These are phyloP conservation scores for Pyrocephalus nanus DNA, from an alignment of 2,797 vertebrate species.

Conservation along the genomic window DNA sequence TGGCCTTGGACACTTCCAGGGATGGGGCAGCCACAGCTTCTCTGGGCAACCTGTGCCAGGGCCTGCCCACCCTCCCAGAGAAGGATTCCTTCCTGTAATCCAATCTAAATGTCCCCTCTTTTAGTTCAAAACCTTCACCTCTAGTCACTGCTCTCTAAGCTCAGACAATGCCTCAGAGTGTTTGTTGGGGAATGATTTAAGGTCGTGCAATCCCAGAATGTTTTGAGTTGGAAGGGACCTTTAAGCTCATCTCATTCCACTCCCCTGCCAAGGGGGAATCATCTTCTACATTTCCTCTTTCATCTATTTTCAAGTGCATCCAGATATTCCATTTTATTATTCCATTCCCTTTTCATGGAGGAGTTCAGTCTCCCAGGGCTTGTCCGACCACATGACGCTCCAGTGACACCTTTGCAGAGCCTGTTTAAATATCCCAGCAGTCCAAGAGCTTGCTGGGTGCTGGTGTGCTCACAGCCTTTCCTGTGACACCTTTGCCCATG, in stretches of 20 bases:
- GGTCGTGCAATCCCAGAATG: not conserved
- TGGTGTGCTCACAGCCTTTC: not conserved
- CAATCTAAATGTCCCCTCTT: not conserved
- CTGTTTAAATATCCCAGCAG: not conserved
- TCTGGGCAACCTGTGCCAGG: not conserved
- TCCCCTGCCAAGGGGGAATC: not conserved
- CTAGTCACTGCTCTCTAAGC: not conserved
- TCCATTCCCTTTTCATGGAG: not conserved
- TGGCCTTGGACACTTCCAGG: not conserved
- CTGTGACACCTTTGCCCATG: fast-evolving
- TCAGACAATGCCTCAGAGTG: not conserved
- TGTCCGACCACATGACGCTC: fast-evolving
- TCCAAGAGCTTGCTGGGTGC: not conserved
- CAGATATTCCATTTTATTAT: not conserved
- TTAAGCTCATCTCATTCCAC: not conserved
- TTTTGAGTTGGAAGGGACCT: not conserved
- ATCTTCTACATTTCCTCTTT: not conserved
- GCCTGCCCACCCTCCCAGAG: not conserved
- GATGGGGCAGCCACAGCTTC: not conserved
- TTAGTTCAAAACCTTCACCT: not conserved
- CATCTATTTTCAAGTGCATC: not conserved
- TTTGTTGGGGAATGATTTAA: not conserved
- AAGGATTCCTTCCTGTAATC: not conserved
- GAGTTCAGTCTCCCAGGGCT: not conserved
- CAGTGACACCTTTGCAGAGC: not conserved